Base-by-base conservation (phyloP, 2,113 vertebrate genomes). In the Chascanopsetta lugubris region DNA sequence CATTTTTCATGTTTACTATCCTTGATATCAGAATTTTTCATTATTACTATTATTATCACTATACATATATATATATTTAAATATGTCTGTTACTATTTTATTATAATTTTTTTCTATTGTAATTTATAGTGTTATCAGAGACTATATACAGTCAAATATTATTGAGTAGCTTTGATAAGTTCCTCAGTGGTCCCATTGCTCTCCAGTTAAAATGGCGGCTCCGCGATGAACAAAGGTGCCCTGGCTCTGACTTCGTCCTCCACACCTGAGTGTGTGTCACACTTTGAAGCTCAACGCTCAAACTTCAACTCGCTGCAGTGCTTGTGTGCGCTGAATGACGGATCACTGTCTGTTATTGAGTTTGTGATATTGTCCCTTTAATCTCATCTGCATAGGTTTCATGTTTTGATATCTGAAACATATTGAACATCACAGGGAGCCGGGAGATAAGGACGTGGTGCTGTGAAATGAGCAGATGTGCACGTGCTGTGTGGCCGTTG, bases 381-480 rank as follows among this genome's bases (percentile, higher is more conserved):
- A 61, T 84, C 84, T 84, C 83, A 87, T 87, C 79, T 88, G 80
- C 84, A 83, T 85, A 75, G 65, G 53, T 71, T 66, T n/a, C 53
- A 43, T 84, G 72, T 74, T 83, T 77, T 83, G 81, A 75, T 82
- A 84, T 76, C 40, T 75, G 77, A 79, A 71, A 81, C 87, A 85
- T 85, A 85, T 82, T 89, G 83, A 76, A 85, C 84, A 84, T 85
- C 80, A 85, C 83, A 81, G 61, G 68, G 60, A 68, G 61, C n/a
- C n/a, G n/a, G 49, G 12, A 84, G 84, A 87, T 83, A 87, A 82
- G 84, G 70, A 83, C 0, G 36, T 64, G 63, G 45, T 36, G 68
- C 84, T 79, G 69, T 49, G 67, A 71, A 82, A 80, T 67, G 65
- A 83, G 46, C 62, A 69, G 51, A 48, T 59, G 65, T 76, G 78